Evolutionary conservation across 2,888 invertebrate species (phyloP), one percentile per base, ranked within the genome.

Genomic region (Perizoma flavofasciatum): DNA sequence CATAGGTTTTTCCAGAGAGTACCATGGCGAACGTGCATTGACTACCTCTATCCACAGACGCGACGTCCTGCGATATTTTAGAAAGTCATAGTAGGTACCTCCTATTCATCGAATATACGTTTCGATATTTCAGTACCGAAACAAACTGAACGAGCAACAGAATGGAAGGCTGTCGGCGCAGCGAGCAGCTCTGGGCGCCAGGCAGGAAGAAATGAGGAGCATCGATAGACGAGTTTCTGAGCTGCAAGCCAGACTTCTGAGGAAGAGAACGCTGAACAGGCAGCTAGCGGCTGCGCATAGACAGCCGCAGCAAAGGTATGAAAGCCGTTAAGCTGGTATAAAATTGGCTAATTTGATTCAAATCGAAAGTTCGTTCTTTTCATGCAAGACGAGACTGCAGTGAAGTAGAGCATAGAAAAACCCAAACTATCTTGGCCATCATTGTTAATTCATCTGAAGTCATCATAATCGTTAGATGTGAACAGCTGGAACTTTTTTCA

Each of bases 141-240:
- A 98, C 93, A 98, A 98, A 88, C 93, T 98, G 88, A 98, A 98
- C 88, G 96, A 98, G 87, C 97, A 98, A 85, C 98, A 98, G 91
- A 98, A 96, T 92, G 96, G 96, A 70, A 95, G 98, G 74, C 94
- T 99, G 72, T 96, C 96, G 67, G 96, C 97, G 73, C 98, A 98
- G 87, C 93, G 97, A 65, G 97, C 98, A 75, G 96, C 97, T 46
- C 91, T 98, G 74, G 96, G 96, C 56, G 96, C 97, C 73, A 93
- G 97, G 50, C 97, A 98, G 81, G 97, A 97, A 70, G 98, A 99
- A 89, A 95, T 98, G 93, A 94, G 96, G 58, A 95, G 96, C 74
- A 97, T 98, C 80, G 98, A 99, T 92, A 95, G 97, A 74, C 93
- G 98, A 74, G 98, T 99, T 78, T 97, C 97, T 45, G 98, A 99